Evolutionary conservation across 2,797 vertebrate species (phyloP).

Genomic region (Lophura swinhoii): DNA sequence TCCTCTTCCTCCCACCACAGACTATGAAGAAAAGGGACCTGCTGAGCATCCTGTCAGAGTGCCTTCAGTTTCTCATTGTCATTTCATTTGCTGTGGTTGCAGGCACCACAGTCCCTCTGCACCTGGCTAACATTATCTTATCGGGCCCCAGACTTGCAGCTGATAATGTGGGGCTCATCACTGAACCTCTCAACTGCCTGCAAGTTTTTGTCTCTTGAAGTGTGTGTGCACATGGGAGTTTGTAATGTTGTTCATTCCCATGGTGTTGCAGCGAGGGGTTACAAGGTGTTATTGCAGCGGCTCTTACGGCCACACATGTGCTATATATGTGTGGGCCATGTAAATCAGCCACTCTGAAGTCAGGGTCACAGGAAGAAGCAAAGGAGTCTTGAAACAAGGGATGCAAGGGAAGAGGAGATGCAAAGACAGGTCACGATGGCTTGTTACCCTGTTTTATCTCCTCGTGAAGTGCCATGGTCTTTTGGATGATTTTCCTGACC

Average conservation of each 20-base stretch:
- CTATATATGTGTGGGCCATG: fast-evolving
- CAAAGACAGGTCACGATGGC: not conserved
- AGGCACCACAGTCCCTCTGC: not conserved
- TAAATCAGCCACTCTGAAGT: not conserved
- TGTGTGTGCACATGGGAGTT: not conserved
- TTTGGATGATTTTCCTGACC: not conserved
- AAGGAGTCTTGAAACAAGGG: not conserved
- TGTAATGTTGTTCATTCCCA: not conserved
- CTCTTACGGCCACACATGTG: not conserved
- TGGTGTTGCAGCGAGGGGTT: fast-evolving
- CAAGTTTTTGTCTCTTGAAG: not conserved
- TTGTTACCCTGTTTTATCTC: not conserved
- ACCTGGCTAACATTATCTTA: not conserved
- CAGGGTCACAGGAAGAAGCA: not conserved
- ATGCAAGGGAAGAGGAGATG: not conserved
- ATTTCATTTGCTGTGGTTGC: not conserved
- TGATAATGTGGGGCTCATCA: not conserved
- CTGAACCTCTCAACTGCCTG: not conserved
- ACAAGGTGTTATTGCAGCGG: not conserved
- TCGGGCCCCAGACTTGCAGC: not conserved
- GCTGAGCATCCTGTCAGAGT: not conserved
- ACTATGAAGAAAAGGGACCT: not conserved
- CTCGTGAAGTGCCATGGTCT: not conserved
- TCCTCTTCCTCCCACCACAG: not conserved
- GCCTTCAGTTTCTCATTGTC: not conserved